Percentiles rank a stretch among this genome's conserved stretches.
phyloP scores from a whole-genome alignment of 92 coral and sea anemone species.

The Umimayanthus kanabou region DNA sequence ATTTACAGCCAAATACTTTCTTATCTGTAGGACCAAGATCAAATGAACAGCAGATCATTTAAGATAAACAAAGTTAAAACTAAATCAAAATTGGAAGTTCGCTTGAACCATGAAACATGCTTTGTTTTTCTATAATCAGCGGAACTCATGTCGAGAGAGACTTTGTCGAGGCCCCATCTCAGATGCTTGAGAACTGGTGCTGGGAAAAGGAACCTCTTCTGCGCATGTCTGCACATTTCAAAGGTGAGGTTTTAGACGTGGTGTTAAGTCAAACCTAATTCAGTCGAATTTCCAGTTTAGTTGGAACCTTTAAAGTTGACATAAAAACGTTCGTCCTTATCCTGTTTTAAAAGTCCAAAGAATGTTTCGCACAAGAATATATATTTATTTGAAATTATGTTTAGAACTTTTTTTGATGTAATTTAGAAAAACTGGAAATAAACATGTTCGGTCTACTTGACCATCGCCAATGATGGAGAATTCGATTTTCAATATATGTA shows the following conservation, averaged over 20 bases:
- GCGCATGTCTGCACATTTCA: conserved; percentile 89
- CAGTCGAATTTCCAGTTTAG: neutral
- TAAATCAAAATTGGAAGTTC: neutral
- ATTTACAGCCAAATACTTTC: neutral
- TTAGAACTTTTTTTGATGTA: too few species aligned
- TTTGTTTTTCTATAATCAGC: conserved; percentile 46
- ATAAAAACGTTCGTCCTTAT: too few species aligned
- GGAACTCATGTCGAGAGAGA: conserved; percentile 95
- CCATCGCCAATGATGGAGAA: too few species aligned
- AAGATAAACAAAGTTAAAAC: neutral
- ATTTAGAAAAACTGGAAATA: too few species aligned
- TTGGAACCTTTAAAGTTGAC: too few species aligned
- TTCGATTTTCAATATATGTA: too few species aligned
- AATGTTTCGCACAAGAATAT: too few species aligned
- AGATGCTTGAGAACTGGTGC: conserved; percentile 99
- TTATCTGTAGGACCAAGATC: neutral
- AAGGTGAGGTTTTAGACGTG: conserved; percentile 60
- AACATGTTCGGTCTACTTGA: too few species aligned
- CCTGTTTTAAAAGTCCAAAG: too few species aligned
- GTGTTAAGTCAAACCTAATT: too few species aligned
- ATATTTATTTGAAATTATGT: too few species aligned
- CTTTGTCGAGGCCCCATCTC: conserved; percentile 98
- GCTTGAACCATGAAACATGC: neutral
- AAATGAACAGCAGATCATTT: neutral
- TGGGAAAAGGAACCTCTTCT: conserved; percentile 91